Evolutionary conservation across 2,888 invertebrate genomes (phyloP).

Genomic region (Platerodrilus igneus): DNA sequence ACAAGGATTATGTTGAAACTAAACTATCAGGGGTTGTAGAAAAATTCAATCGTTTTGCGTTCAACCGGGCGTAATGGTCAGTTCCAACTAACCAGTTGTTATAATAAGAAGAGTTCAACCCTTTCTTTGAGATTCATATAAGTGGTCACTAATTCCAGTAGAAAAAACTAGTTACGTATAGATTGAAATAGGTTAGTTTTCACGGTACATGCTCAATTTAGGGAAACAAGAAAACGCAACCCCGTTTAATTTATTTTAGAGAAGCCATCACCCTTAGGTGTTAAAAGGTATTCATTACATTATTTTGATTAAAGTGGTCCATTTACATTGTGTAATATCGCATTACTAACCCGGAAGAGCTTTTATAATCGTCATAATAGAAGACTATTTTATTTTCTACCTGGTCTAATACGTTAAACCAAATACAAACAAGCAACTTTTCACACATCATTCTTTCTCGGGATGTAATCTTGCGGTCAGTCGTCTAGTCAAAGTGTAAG

Average conservation of each 20-base stretch:
- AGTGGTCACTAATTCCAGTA: conserved; percentile 24
- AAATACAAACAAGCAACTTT: conserved; percentile 37
- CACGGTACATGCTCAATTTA: no score
- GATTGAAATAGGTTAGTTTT: no score
- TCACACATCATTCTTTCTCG: conserved; percentile 22
- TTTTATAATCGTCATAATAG: conserved; percentile 31
- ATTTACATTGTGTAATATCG: conserved; percentile 27
- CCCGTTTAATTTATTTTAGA: no score
- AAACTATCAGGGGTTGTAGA: conserved; percentile 22
- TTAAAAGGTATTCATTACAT: conserved; percentile 34
- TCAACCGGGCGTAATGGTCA: conserved; percentile 23
- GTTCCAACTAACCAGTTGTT: conserved; percentile 21
- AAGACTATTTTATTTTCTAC: conserved; percentile 29
- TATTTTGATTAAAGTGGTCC: conserved; percentile 38
- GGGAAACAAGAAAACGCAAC: no score
- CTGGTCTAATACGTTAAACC: conserved; percentile 38
- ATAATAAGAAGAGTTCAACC: conserved; percentile 15
- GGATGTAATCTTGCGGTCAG: conserved; percentile 23
- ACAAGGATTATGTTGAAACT: conserved; percentile 25
- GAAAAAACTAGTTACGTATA: no score
- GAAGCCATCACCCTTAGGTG: conserved; percentile 4
- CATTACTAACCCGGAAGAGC: no score
- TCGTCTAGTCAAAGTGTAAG: conserved; percentile 12
- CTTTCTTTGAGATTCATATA: conserved; percentile 18
- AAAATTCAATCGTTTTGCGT: conserved; percentile 16